phyloP scores from a whole-genome alignment of 2,113 vertebrate genomes.

The Phasianus colchicus region DNA sequence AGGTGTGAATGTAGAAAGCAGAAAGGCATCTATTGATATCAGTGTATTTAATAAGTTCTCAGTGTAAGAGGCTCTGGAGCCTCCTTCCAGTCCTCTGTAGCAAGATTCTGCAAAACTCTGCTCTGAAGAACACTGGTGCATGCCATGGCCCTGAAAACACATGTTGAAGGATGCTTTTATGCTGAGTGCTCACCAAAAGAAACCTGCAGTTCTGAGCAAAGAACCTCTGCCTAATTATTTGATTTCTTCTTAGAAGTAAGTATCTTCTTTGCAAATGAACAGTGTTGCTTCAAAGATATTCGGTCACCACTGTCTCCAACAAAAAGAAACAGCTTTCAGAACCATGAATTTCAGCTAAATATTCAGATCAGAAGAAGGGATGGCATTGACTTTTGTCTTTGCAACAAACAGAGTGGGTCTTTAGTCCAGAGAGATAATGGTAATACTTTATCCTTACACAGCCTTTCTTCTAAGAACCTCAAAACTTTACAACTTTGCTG shows the following conservation, averaged over 20 bases:
- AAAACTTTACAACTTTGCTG: not conserved
- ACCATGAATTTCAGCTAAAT: not conserved
- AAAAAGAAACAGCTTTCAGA: not conserved
- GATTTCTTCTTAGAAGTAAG: not conserved
- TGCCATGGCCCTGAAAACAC: not conserved
- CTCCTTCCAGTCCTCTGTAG: conserved; percentile 11
- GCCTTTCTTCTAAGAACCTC: not conserved
- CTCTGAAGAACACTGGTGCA: not conserved
- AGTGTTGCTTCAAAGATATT: not conserved
- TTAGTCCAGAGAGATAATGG: fast-evolving
- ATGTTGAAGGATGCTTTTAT: not conserved
- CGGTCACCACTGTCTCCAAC: not conserved
- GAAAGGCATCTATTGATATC: conserved; percentile 48
- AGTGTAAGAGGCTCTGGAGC: conserved; percentile 26
- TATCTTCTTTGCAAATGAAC: not conserved
- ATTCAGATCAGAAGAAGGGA: not conserved
- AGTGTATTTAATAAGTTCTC: conserved; percentile 33
- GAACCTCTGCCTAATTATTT: not conserved
- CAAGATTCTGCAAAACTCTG: not conserved
- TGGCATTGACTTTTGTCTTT: not conserved
- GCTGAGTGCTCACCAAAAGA: not conserved
- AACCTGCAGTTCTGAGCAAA: not conserved
- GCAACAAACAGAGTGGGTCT: not conserved
- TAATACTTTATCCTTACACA: not conserved
- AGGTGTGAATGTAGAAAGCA: conserved; percentile 26